Conservation (phyloP, 2,797 vertebrate genomes). For the Molossus molossus region DNA sequence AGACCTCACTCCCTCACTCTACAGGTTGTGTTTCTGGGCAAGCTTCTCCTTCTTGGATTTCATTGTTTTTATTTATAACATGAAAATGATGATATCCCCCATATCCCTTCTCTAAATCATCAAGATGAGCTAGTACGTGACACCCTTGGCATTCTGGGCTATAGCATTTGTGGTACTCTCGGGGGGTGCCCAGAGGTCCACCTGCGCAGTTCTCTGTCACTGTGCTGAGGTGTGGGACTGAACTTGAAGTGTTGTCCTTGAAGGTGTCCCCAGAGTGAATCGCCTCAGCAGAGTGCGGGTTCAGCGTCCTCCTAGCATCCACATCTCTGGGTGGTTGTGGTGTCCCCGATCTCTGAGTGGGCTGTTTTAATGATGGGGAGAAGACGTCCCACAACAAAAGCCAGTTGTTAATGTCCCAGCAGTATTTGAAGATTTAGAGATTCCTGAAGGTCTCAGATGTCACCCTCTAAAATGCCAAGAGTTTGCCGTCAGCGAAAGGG, state of each 20-base stretch:
- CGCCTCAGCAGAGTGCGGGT: neutral
- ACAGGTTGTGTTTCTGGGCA: neutral
- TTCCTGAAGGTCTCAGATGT: neutral
- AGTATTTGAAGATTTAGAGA: neutral
- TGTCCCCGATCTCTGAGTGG: neutral
- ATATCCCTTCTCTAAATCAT: neutral
- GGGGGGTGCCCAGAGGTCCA: neutral
- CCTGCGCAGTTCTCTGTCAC: neutral
- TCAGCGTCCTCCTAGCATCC: neutral
- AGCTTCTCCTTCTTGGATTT: neutral
- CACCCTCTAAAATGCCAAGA: slow-evolving; percentile 26
- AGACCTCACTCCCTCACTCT: neutral
- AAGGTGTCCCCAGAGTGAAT: neutral
- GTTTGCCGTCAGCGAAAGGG: neutral
- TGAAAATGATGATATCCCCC: neutral
- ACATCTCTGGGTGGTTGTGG: neutral
- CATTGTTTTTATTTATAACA: neutral
- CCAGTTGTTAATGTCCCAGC: neutral
- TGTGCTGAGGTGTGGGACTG: neutral
- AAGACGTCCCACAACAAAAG: neutral
- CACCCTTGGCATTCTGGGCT: neutral
- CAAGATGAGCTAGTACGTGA: neutral
- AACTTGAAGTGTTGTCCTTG: neutral
- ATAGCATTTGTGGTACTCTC: neutral
- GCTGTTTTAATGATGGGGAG: neutral